Evolutionary conservation across 2,797 vertebrate genomes (phyloP), one percentile per base, ranked within the genome.

Genomic region (Rhinichthys osculus): DNA sequence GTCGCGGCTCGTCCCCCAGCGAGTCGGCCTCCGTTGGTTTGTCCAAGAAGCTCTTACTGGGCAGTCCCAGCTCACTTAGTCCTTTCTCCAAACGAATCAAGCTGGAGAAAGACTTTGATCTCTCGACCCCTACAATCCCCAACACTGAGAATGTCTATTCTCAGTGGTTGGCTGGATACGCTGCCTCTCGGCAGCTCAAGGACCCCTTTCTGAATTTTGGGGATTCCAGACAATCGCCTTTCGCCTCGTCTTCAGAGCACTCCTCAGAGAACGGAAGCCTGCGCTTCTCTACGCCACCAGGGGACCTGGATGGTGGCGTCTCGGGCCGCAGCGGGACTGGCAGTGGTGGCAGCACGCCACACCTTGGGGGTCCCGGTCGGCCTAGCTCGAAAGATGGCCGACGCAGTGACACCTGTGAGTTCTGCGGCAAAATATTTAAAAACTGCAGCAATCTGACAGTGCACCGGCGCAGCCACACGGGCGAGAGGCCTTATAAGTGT

Each of bases 391-490:
- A 99, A 97, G 98, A 99, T 84, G 96, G 98, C 92, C 97, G 97
- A 91, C 96, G 98, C 95, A 99, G 98, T 93, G 98, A 99, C 94
- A 99, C 98, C 93, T 99, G 98, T 92, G 98, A 99, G 95, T 99
- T 92, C 95, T 99, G 98, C 92, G 98, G 98, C 94, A 99, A 99
- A 94, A 94, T 99, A 94, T 99, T 99, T 96, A 99, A 99, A 96
- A 99, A 99, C 97, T 99, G 98, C 97, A 99, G 98, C 96, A 99
- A 99, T 95, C 97, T 99, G 95, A 99, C 98, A 93, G 98, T 99
- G 94, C 98, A 99, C 94, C 98, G 98, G 95, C 98, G 98, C 94
- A 99, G 98, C 95, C 98, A 99, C 97, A 99, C 98, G 86, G 98
- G 98, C 90, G 98, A 99, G 95, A 96, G 98, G 96, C 98, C 98